Conservation (phyloP, 2,113 vertebrate species). For the Sula dactylatra region DNA sequence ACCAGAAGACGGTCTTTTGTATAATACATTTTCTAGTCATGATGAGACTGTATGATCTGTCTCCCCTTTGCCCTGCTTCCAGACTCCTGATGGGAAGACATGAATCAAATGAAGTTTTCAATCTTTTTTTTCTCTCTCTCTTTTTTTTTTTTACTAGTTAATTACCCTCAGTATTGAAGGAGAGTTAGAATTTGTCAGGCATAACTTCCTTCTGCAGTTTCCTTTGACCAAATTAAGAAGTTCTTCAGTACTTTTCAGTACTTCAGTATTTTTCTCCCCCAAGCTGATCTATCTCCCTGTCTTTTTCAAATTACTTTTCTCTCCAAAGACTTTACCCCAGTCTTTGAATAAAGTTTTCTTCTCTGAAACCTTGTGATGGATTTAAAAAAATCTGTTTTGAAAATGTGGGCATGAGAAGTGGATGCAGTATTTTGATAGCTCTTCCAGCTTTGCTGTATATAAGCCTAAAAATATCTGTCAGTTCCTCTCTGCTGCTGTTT, state of each 20-base stretch:
- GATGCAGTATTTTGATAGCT: background rate
- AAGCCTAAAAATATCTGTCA: background rate
- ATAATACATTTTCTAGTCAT: background rate
- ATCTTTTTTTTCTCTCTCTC: background rate
- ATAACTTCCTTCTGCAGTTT: background rate
- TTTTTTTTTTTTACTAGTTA: background rate
- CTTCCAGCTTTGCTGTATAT: background rate
- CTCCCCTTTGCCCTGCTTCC: background rate
- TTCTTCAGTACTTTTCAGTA: background rate
- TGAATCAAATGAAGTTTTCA: background rate
- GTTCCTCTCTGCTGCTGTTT: background rate
- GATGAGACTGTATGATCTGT: background rate
- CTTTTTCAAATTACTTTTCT: background rate
- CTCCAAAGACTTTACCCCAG: background rate
- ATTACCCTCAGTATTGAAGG: background rate
- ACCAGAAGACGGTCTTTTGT: background rate
- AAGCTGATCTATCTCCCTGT: background rate
- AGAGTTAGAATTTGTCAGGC: background rate
- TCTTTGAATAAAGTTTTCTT: background rate
- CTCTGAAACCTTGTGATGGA: background rate
- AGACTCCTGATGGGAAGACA: background rate
- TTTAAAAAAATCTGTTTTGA: background rate
- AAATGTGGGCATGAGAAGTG: background rate
- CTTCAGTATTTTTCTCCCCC: background rate
- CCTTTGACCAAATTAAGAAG: background rate